Evolutionary conservation across 2,888 invertebrate genomes (phyloP), one percentile per base, ranked within the genome.

Genomic region (Mamestra brassicae): DNA sequence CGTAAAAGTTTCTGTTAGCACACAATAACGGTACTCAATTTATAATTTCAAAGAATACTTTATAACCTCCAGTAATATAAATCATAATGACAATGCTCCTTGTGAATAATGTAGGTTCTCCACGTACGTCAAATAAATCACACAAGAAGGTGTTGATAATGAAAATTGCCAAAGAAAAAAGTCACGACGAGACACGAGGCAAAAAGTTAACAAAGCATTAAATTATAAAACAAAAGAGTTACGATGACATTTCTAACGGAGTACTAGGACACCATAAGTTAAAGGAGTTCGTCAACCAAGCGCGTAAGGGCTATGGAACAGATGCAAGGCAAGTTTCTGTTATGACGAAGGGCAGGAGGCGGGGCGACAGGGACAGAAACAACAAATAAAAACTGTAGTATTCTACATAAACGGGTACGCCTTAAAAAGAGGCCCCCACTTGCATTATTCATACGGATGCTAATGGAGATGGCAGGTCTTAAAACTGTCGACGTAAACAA

Each of bases 381-480:
- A 85, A 81, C 83, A 85, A 81, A 86, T 84, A 84, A 85, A 85
- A 83, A 82, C 81, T 80, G 83, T 84, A 83, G 83, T 83, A 83
- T 83, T 83, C 80, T 79, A 83, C 75, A 80, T 85, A 83, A 89
- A 87, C 81, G 78, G 83, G 61, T 69, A 73, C 83, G 84, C 84
- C 81, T 76, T 85, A 81, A 82, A 90, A 47, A 90, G 90, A 87
- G 87, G 87, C 80, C 75, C 80, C 81, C 74, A 82, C 84, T 90
- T 92, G 89, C 92, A 92, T 93, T 92, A 93, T 93, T 93, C 91
- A 93, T 93, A 88, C 85, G 82, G 84, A 90, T 89, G 89, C 89
- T 92, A 92, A 93, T 92, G 90, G 89, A 90, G 91, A 91, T 89
- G 89, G 89, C 87, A 88, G 89, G 87, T 89, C 88, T 89, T 90